phyloP scores from a whole-genome alignment of 2,797 vertebrate genomes.

The Poeciliopsis infans region DNA sequence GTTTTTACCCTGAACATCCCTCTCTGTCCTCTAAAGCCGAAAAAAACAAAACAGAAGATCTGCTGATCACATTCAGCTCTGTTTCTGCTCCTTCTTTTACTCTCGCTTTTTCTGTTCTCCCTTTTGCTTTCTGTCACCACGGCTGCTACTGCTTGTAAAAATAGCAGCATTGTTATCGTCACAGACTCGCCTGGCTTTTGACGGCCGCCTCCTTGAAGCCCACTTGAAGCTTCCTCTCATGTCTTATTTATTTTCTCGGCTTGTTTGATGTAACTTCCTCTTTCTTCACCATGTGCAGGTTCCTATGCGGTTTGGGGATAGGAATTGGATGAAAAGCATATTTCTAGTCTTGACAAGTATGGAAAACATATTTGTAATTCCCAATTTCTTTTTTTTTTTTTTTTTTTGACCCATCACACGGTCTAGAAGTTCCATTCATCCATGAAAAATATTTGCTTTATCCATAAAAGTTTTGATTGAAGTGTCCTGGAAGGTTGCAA shows the following conservation, averaged over 20 bases:
- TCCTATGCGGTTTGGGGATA: not conserved
- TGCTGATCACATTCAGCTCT: slow-evolving; percentile 69
- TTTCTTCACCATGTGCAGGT: not conserved
- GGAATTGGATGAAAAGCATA: not conserved
- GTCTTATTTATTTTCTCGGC: slow-evolving; percentile 55
- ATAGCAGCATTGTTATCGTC: slow-evolving; percentile 75
- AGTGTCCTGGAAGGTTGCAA: slow-evolving; percentile 12
- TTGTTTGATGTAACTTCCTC: slow-evolving; percentile 57
- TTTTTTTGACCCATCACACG: not conserved
- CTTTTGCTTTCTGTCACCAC: slow-evolving; percentile 65
- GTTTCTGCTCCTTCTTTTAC: slow-evolving; percentile 67
- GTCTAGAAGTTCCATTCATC: not conserved
- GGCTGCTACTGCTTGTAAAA: slow-evolving; percentile 75
- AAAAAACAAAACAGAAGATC: slow-evolving; percentile 39
- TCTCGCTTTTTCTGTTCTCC: slow-evolving; percentile 45
- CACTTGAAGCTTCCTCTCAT: slow-evolving; percentile 64
- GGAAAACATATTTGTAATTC: not conserved
- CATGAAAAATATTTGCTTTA: not conserved
- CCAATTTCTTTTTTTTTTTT: not conserved
- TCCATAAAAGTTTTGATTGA: slow-evolving; percentile 1
- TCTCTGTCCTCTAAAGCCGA: slow-evolving; percentile 45
- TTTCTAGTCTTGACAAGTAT: not conserved
- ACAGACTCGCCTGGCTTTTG: slow-evolving; percentile 52
- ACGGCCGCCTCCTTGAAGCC: slow-evolving; percentile 39
- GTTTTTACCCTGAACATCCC: slow-evolving; percentile 22